These are phyloP conservation scores for Manduca sexta DNA, from an alignment of 1,140 invertebrate genomes.

Conservation along the genomic window DNA sequence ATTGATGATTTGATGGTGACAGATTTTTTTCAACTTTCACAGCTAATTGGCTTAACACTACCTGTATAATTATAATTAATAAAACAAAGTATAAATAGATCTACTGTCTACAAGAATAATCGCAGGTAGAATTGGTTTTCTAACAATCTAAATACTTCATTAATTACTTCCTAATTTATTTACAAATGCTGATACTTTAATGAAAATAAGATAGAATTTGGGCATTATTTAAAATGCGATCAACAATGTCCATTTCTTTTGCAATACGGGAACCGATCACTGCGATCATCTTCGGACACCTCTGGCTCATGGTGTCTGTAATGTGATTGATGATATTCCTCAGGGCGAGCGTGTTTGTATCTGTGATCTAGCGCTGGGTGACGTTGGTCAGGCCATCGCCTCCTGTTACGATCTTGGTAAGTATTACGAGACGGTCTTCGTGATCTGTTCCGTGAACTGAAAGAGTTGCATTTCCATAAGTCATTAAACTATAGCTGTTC, in stretches of 20 bases:
- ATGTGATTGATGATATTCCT: conserved; percentile 12
- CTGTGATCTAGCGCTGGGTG: conserved; percentile 6
- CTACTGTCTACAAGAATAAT: too few species aligned
- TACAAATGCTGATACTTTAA: conserved; percentile 1
- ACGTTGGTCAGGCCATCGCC: conserved; percentile 21
- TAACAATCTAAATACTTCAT: too few species aligned
- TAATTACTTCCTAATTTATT: background rate
- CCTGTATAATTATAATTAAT: too few species aligned
- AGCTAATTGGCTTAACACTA: too few species aligned
- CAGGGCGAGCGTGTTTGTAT: conserved; percentile 6
- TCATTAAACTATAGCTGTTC: conserved; percentile 19
- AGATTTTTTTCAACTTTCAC: too few species aligned
- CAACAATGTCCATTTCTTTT: conserved; percentile 45
- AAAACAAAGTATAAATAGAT: too few species aligned
- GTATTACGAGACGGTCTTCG: conserved; percentile 38
- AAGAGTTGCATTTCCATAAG: conserved; percentile 5
- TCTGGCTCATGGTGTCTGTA: conserved; percentile 34
- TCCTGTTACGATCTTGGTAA: conserved; percentile 38
- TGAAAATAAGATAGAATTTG: background rate
- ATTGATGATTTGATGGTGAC: too few species aligned
- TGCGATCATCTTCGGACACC: conserved; percentile 38
- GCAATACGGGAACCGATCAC: conserved; percentile 37
- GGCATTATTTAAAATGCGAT: background rate
- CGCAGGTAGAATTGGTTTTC: too few species aligned
- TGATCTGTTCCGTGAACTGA: conserved; percentile 30